phyloP scores from a whole-genome alignment of 2,888 invertebrate genomes.

The Copidosoma aretas region DNA sequence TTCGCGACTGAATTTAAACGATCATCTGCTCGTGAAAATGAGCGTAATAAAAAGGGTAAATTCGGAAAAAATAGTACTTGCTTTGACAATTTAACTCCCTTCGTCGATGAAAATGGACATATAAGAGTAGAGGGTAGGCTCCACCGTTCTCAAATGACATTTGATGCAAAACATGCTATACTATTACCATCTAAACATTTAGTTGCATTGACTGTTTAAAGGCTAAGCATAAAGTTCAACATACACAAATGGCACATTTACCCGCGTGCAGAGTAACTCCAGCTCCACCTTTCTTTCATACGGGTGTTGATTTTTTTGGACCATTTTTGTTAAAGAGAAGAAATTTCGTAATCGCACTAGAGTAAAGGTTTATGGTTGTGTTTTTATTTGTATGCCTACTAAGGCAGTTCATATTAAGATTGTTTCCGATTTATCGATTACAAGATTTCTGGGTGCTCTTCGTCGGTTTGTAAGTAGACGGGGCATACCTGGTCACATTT shows the following conservation, averaged over 20 bases:
- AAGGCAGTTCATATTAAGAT: conserved; percentile 37
- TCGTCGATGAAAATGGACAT: no score
- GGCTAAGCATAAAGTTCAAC: not conserved
- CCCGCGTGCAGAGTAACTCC: conserved; percentile 10
- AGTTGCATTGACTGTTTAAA: no score
- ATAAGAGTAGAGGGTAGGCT: no score
- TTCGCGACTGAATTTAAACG: no score
- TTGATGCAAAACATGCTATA: not conserved
- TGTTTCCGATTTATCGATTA: conserved; percentile 31
- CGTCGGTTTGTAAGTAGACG: conserved; percentile 23
- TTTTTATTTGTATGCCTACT: conserved; percentile 29
- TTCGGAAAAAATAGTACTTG: no score
- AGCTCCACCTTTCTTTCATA: conserved; percentile 22
- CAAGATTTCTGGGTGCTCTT: conserved; percentile 23
- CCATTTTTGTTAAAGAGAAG: conserved; percentile 33
- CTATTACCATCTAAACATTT: no score
- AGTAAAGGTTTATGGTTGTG: conserved; percentile 22
- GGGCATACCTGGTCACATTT: conserved; percentile 12
- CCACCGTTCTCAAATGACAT: no score
- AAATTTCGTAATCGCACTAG: conserved; percentile 22
- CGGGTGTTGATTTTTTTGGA: conserved; percentile 34
- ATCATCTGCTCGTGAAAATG: no score
- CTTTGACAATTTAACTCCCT: no score
- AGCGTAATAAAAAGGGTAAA: no score
- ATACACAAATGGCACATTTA: conserved; percentile 28